Percentiles rank a stretch among this genome's conserved stretches.
Conservation (phyloP, 2,888 invertebrate genomes). For the Bellardia pandia region DNA sequence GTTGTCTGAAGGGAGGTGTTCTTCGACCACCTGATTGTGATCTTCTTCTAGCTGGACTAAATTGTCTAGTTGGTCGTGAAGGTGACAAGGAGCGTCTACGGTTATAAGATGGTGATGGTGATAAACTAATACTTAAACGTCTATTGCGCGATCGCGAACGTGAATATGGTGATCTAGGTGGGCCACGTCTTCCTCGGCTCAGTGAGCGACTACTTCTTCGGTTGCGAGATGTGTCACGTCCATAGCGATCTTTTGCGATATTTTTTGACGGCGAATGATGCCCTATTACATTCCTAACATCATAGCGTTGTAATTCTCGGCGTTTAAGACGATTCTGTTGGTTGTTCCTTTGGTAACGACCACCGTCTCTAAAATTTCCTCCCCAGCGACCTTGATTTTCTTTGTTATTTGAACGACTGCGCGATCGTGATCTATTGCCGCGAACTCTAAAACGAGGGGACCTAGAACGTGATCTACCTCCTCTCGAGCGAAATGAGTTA, state of each 20-base stretch:
- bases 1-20: slow-evolving; percentile 75
- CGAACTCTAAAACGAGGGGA: slow-evolving; percentile 69
- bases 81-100: slow-evolving; percentile 73
- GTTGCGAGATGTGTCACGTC: slow-evolving; percentile 87
- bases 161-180: slow-evolving; percentile 79
- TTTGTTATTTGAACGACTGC: slow-evolving; percentile 81
- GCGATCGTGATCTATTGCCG: slow-evolving; percentile 61
- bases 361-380: slow-evolving; percentile 72
- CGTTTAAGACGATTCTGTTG: slow-evolving; percentile 85
- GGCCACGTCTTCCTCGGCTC: slow-evolving; percentile 77
- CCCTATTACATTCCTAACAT: slow-evolving; percentile 91
- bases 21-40: slow-evolving; percentile 76
- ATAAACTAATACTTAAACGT: slow-evolving; percentile 81
- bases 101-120: slow-evolving; percentile 79
- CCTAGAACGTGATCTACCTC: slow-evolving; percentile 68
- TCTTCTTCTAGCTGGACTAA: slow-evolving; percentile 77
- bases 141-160: slow-evolving; percentile 74
- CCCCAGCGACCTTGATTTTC: slow-evolving; percentile 76
- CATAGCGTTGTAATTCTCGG: slow-evolving; percentile 92
- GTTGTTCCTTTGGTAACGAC: slow-evolving; percentile 58
- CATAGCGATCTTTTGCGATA: slow-evolving; percentile 82
- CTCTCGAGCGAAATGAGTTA: slow-evolving; percentile 66
- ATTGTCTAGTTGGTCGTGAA: slow-evolving; percentile 69
- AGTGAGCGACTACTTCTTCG: slow-evolving; percentile 82
- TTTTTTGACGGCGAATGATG: slow-evolving; percentile 74